phyloP scores from a whole-genome alignment of 1,140 invertebrate genomes.

The Drosophila novamexicana region DNA sequence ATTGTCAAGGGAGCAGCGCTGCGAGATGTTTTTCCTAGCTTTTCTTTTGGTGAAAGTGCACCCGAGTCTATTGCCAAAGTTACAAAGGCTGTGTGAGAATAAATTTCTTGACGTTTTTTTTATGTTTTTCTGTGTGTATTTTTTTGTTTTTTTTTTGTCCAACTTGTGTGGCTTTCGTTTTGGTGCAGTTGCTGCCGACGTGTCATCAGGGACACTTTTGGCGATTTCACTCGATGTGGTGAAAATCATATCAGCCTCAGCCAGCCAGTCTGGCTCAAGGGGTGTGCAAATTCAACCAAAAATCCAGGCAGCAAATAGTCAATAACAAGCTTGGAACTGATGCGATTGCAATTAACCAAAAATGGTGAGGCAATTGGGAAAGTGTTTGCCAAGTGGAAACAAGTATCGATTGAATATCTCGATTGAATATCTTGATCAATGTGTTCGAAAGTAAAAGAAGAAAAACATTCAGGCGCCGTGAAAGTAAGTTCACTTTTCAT shows the following conservation, averaged over 20 bases:
- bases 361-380: constrained; percentile 66
- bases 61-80: constrained; percentile 40
- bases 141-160: background rate
- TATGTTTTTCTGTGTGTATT: background rate
- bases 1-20: constrained; percentile 7
- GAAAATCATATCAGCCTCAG: constrained; percentile 14
- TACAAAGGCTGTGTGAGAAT: constrained; percentile 65
- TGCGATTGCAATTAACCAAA: constrained; percentile 60
- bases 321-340: constrained; percentile 49
- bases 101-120: constrained; percentile 22
- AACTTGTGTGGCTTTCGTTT: constrained; percentile 70
- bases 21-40: constrained; percentile 10
- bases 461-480: constrained; percentile 48
- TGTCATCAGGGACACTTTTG: constrained; percentile 63
- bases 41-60: constrained; percentile 61
- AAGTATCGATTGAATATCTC: constrained; percentile 51
- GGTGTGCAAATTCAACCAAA: constrained; percentile 30
- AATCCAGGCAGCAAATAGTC: constrained; percentile 29
- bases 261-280: background rate
- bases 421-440: constrained; percentile 70
- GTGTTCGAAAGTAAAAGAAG: constrained; percentile 75
- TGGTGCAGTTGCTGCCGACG: background rate
- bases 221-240: constrained; percentile 59
- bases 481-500: constrained; percentile 80
- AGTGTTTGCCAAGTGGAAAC: constrained; percentile 58